phyloP scores from a whole-genome alignment of 2,113 vertebrate species.

The Pituophis catenifer region DNA sequence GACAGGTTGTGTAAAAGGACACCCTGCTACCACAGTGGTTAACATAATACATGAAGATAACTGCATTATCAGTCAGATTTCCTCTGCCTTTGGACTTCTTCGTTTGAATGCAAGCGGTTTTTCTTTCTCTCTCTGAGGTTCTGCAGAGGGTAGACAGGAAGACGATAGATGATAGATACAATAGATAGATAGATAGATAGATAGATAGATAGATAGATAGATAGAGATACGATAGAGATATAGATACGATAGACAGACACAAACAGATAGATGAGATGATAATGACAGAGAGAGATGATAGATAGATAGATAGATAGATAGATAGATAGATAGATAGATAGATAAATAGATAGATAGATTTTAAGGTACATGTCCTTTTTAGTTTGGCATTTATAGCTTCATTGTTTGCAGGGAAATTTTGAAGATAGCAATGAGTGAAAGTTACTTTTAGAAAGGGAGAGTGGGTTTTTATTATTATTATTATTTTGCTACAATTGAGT shows the following conservation, averaged over 20 bases:
- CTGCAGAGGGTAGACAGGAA: neutral
- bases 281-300: too few species aligned
- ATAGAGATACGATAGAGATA: too few species aligned
- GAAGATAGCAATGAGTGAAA: neutral
- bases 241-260: too few species aligned
- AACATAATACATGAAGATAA: conserved; percentile 22
- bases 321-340: too few species aligned
- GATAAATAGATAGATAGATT: too few species aligned
- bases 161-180: neutral
- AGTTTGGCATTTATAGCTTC: neutral
- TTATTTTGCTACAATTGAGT: too few species aligned
- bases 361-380: neutral
- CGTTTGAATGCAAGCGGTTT: neutral
- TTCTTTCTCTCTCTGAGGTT: neutral
- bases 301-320: too few species aligned
- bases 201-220: too few species aligned
- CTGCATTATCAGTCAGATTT: neutral
- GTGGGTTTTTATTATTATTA: too few species aligned
- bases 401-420: neutral
- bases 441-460: too few species aligned
- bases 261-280: too few species aligned
- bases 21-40: conserved; percentile 29
- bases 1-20: conserved; percentile 41
- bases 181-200: too few species aligned
- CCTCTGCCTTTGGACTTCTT: neutral